These are phyloP conservation scores for Aphelocoma californica DNA, from an alignment of 2,797 vertebrate species.

Conservation along the genomic window DNA sequence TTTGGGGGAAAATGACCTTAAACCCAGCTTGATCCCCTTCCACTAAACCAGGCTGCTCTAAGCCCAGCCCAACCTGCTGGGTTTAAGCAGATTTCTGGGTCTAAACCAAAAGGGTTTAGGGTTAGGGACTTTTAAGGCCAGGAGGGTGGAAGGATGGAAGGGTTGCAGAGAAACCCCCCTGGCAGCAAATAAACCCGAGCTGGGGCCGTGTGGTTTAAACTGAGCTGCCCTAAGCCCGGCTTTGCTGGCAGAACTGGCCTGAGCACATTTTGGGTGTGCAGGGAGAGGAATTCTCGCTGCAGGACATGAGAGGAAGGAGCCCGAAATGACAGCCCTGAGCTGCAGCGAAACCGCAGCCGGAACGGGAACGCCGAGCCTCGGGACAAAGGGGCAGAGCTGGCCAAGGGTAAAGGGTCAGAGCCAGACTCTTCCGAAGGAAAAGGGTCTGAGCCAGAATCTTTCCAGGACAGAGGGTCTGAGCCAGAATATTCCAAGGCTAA, in stretches of 20 bases:
- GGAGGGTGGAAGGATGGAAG: neutral
- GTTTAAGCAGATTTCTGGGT: neutral
- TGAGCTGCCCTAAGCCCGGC: neutral
- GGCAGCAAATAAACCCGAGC: neutral
- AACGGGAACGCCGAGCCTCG: accelerated
- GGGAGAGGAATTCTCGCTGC: neutral
- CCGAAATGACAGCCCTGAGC: neutral
- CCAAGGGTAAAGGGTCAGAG: neutral
- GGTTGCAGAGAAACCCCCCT: neutral
- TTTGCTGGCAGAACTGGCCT: neutral
- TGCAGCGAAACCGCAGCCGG: neutral
- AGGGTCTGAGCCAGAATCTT: neutral
- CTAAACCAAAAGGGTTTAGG: too few species aligned
- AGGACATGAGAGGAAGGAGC: neutral
- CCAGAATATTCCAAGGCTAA: neutral
- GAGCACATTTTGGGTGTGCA: neutral
- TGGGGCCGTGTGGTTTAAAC: neutral
- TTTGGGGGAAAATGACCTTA: neutral
- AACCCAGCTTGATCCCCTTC: neutral
- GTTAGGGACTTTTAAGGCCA: neutral
- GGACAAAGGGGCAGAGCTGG: neutral
- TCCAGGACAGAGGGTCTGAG: neutral
- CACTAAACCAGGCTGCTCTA: neutral
- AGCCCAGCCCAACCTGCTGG: neutral
- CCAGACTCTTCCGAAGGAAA: neutral